Base-by-base conservation (phyloP, 92 coral and sea anemone species). In the Chrysogorgia sp. region DNA sequence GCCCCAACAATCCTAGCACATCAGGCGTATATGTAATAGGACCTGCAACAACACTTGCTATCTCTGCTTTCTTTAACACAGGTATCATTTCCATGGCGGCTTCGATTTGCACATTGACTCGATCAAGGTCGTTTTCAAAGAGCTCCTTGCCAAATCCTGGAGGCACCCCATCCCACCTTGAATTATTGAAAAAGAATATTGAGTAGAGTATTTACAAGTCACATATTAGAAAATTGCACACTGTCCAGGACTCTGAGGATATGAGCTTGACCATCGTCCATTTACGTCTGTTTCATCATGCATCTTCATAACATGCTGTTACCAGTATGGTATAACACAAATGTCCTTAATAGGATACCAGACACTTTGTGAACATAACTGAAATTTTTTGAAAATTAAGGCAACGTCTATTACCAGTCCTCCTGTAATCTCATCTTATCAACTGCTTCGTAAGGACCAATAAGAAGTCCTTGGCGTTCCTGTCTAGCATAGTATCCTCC, bases 111-210 rank as follows among this genome's bases (percentile, higher is more conserved):
- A 86, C 97, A 45, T 88, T 75, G 60, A 94, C 82, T 24, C 98
- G 88, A 53, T 94, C 98, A 79, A 94, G 71, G 47, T 94, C 98
- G 67, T 97, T 94, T 77, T 94, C 98, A 82, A 87, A 94, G 32
- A 94, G 84, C 67, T 94, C 98, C 69, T 91, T 94, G 7, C 98
- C 98, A 84, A 94, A 94, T 15, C 90, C 92, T 45, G 97, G 92
- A 0, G 98, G 87, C 34, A 94, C 90, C 33, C 96, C 92, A 81
- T 94, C 98, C 98, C 98, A 94, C 98, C 98, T 94, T 6, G 77
- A 41, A 30, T 1, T 20, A 67, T 10, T 28, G 13, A 14, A 20
- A 20, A 35, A 34, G 15, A 67, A 32, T 7, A 37, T 33, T 25
- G 15, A 0, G 24, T 4, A 62, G 68, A 26, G 9, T n/a, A n/a